phyloP scores from a whole-genome alignment of 1,140 invertebrate species.

The Drosophila watanabei region DNA sequence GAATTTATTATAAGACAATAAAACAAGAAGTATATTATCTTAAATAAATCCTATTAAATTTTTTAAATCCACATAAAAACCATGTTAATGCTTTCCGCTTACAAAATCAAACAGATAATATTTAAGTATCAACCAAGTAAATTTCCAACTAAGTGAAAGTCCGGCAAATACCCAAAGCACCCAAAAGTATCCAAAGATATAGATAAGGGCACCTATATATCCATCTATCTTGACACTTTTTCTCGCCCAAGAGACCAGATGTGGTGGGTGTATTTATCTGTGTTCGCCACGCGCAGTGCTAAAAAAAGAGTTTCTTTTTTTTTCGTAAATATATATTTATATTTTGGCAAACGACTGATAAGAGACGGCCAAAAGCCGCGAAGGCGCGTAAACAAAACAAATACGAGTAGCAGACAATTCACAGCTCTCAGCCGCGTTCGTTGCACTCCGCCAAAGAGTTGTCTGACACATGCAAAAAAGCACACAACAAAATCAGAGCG shows the following conservation, averaged over 20 bases:
- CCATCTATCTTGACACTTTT: slow-evolving; percentile 24
- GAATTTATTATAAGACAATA: too few species aligned
- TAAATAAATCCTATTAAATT: not conserved
- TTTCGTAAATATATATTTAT: too few species aligned
- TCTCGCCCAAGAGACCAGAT: not conserved
- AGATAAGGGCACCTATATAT: slow-evolving; percentile 13
- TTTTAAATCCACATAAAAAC: not conserved
- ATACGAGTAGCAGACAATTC: slow-evolving; percentile 41
- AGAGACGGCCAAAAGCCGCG: slow-evolving; percentile 56
- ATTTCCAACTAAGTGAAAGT: slow-evolving; percentile 19
- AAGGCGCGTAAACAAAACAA: slow-evolving; percentile 71
- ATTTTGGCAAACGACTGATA: slow-evolving; percentile 71
- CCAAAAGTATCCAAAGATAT: not conserved
- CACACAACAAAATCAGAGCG: slow-evolving; percentile 17
- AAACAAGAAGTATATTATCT: not conserved
- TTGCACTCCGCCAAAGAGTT: slow-evolving; percentile 65
- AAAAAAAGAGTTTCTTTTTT: slow-evolving; percentile 11
- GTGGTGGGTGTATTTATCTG: slow-evolving; percentile 29
- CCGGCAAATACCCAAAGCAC: not conserved
- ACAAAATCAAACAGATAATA: not conserved
- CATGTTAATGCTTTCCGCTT: not conserved
- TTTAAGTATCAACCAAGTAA: not conserved
- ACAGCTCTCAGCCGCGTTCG: slow-evolving; percentile 51
- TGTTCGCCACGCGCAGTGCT: slow-evolving; percentile 26
- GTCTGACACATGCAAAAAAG: slow-evolving; percentile 47